Evolutionary conservation across 2,888 invertebrate species (phyloP).

Genomic region (Melanotus villosus): DNA sequence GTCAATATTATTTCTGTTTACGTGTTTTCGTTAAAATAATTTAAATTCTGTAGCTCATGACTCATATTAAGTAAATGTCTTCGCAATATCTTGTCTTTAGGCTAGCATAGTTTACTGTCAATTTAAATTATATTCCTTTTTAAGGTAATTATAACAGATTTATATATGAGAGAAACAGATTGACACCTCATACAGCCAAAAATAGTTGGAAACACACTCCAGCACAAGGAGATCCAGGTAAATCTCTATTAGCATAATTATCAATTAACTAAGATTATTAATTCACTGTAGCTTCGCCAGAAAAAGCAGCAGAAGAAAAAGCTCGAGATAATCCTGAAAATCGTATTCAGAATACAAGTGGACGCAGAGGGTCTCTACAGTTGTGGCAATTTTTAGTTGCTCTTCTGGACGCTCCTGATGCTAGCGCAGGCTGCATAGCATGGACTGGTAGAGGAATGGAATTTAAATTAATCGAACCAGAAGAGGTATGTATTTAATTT

Average conservation of each 20-base stretch:
- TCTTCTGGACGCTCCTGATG: conserved; percentile 78
- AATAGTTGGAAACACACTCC: conserved; percentile 48
- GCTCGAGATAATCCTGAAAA: conserved; percentile 52
- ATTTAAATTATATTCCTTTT: no score
- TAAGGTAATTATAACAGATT: conserved; percentile 47
- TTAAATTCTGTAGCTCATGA: no score
- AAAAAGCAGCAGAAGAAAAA: conserved; percentile 54
- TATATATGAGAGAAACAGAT: conserved; percentile 52
- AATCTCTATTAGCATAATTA: neutral
- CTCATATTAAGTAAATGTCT: no score
- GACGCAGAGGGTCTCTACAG: conserved; percentile 87
- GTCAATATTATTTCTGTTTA: no score
- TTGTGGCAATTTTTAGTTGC: conserved; percentile 96
- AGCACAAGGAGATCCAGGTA: conserved; percentile 18
- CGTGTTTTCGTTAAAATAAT: no score
- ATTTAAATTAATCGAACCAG: conserved; percentile 96
- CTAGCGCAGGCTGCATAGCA: conserved; percentile 86
- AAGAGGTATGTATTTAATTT: conserved; percentile 81
- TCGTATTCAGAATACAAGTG: conserved; percentile 56
- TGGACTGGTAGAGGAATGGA: conserved; percentile 97
- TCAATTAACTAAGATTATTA: neutral
- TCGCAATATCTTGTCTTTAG: no score
- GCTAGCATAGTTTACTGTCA: no score
- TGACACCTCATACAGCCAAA: conserved; percentile 45
- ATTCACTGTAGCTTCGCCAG: conserved; percentile 16